Conservation (phyloP, 2,888 invertebrate species). For the Capitulum mitella region DNA sequence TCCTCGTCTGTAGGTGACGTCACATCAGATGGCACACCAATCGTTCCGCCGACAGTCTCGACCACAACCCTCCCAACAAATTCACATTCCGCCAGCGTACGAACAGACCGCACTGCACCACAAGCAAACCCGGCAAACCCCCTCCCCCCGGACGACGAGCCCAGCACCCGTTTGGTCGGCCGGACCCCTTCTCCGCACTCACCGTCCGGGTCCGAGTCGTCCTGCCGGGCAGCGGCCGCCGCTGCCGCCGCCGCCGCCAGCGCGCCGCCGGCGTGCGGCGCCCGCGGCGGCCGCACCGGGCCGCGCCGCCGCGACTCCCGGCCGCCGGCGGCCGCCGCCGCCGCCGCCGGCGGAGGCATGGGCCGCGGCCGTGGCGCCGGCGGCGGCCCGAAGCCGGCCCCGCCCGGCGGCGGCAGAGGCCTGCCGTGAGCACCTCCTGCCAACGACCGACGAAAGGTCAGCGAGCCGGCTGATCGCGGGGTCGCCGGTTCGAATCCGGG, state of each 20-base stretch:
- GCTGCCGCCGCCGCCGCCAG: constrained; percentile 2
- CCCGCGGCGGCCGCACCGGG: constrained; percentile 14
- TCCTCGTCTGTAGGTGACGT: no score
- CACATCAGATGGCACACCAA: no score
- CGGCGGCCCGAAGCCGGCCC: neutral
- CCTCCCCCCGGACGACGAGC: neutral
- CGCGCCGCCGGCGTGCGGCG: neutral
- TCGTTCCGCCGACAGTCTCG: no score
- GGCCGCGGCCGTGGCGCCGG: neutral
- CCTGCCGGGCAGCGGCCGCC: neutral
- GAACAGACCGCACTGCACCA: no score
- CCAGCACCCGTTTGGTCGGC: neutral
- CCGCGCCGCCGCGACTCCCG: neutral
- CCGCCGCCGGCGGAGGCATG: neutral
- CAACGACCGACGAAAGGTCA: neutral
- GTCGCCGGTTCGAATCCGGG: neutral
- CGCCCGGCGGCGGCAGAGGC: neutral
- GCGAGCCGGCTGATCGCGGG: neutral
- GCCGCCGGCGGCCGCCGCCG: neutral
- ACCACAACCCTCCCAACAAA: no score
- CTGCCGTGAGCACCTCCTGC: neutral
- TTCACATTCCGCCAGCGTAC: no score
- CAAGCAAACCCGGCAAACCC: no score
- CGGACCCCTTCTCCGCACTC: neutral
- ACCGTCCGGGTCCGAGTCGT: neutral